A percentile compares a stretch with the other conserved stretches of the same genome.
These are phyloP conservation scores for Nomia melanderi DNA, from an alignment of 1,140 invertebrate species.

Conservation along the genomic window DNA sequence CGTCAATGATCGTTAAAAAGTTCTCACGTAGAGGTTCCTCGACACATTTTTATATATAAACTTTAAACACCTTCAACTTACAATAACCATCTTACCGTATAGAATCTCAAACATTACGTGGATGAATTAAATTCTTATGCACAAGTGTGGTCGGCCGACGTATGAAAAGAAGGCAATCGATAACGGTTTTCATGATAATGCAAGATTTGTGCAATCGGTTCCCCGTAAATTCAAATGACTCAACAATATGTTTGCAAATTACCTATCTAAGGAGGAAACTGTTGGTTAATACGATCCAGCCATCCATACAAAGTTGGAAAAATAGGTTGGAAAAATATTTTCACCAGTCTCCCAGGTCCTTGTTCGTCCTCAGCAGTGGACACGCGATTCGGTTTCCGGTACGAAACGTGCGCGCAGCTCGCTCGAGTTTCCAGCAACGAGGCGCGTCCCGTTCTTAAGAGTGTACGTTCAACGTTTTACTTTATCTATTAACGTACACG, in stretches of 20 bases:
- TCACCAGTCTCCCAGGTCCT: slow-evolving; percentile 26
- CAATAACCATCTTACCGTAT: slow-evolving; percentile 51
- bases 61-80: slow-evolving; percentile 65
- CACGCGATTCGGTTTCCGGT: neutral
- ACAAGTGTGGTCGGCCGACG: slow-evolving; percentile 52
- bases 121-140: slow-evolving; percentile 46
- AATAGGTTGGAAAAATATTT: slow-evolving; percentile 65
- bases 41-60: slow-evolving; percentile 58
- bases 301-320: slow-evolving; percentile 71
- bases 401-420: neutral
- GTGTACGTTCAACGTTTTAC: slow-evolving; percentile 30
- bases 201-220: slow-evolving; percentile 67
- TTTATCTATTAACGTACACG: slow-evolving; percentile 29
- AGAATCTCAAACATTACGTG: slow-evolving; percentile 54
- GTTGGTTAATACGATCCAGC: slow-evolving; percentile 34
- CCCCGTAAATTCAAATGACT: slow-evolving; percentile 33
- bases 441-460: slow-evolving; percentile 30
- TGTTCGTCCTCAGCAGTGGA: neutral
- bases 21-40: slow-evolving; percentile 42
- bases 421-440: slow-evolving; percentile 7
- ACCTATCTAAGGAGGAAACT: slow-evolving; percentile 50
- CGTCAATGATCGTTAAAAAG: slow-evolving; percentile 61
- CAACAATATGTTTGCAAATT: slow-evolving; percentile 38
- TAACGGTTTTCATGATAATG: slow-evolving; percentile 59
- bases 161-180: slow-evolving; percentile 65